Evolutionary conservation across 2,113 vertebrate genomes (phyloP).

Genomic region (Aspidoscelis tigris): DNA sequence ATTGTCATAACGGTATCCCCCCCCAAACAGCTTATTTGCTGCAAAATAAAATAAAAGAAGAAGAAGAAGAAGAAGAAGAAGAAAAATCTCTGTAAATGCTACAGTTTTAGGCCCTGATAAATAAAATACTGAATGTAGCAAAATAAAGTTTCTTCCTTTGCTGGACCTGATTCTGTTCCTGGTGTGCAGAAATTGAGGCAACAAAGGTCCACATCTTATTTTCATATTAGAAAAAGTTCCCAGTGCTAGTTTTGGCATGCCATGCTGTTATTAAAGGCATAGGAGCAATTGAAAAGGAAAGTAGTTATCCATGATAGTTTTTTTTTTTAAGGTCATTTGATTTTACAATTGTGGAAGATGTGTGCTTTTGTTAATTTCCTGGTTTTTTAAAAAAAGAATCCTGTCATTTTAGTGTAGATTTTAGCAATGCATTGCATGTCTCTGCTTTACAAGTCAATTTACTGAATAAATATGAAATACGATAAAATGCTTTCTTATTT

Average conservation of each 20-base stretch:
- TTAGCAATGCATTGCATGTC: conserved; percentile 66
- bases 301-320: not conserved
- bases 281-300: no score
- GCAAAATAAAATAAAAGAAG: not conserved
- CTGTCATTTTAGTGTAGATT: conserved; percentile 71
- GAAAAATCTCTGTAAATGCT: not conserved
- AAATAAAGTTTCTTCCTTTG: not conserved
- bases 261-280: not conserved
- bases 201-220: not conserved
- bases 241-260: not conserved
- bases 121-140: conserved; percentile 8
- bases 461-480: conserved; percentile 77
- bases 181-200: not conserved
- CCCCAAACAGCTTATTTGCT: conserved; percentile 27
- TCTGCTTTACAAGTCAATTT: conserved; percentile 70
- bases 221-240: not conserved
- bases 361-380: conserved; percentile 58
- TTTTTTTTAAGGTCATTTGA: conserved; percentile 40
- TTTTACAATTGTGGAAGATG: conserved; percentile 59
- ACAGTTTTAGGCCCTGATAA: not conserved
- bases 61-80: conserved; percentile 8
- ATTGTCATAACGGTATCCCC: conserved; percentile 26
- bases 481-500: conserved; percentile 59
- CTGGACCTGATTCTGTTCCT: not conserved
- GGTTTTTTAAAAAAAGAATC: conserved; percentile 64